Evolutionary conservation across 2,888 invertebrate species (phyloP).

Genomic region (Dryocosmus kuriphilus): DNA sequence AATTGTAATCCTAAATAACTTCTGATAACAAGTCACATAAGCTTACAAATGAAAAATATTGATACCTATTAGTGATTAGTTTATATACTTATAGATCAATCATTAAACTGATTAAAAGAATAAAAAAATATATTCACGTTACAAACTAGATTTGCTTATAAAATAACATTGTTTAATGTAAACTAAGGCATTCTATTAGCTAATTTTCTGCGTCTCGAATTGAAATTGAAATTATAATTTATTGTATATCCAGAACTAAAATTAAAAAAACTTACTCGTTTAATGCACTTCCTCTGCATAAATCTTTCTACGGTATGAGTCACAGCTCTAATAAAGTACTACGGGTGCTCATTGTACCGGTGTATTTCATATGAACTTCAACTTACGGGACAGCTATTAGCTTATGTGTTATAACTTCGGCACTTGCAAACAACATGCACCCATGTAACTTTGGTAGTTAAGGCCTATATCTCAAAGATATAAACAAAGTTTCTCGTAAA

Average conservation of each 20-base stretch:
- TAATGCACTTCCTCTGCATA: not conserved
- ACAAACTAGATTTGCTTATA: no score
- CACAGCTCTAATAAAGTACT: not conserved
- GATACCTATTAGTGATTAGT: no score
- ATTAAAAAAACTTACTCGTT: not conserved
- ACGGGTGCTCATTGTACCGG: conserved; percentile 3
- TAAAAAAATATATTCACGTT: no score
- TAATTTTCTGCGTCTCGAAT: no score
- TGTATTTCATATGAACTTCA: conserved; percentile 20
- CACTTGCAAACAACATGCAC: not conserved
- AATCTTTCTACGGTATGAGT: conserved; percentile 8
- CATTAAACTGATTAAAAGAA: no score
- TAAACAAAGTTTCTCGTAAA: conserved; percentile 6
- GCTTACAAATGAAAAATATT: no score
- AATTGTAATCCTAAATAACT: no score
- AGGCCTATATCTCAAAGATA: conserved; percentile 6
- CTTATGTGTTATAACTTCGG: conserved; percentile 20
- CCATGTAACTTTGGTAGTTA: not conserved
- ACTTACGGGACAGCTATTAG: conserved; percentile 17
- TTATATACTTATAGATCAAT: no score
- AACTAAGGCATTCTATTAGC: no score
- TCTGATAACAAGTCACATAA: no score
- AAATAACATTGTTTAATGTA: no score
- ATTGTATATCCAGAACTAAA: not conserved
- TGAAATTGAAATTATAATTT: not conserved